Evolutionary conservation across 1,140 invertebrate species (phyloP).

Genomic region (Saxidomus purpurata): DNA sequence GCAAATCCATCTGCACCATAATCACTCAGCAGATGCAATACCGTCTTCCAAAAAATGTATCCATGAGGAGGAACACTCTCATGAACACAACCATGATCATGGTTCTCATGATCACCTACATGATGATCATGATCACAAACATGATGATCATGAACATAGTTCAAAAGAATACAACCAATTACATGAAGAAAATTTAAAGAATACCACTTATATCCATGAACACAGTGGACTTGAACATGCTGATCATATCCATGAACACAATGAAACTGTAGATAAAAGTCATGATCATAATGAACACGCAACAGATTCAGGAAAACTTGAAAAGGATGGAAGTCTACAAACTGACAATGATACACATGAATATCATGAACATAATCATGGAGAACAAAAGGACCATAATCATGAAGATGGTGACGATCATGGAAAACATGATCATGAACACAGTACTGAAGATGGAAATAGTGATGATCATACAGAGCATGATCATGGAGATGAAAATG

Average conservation of each 20-base stretch:
- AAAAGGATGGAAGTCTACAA: too few relatives aligned
- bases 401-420: not conserved
- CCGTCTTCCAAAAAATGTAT: not conserved
- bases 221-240: slow-evolving; percentile 16
- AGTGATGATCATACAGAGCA: slow-evolving; percentile 3
- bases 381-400: slow-evolving; percentile 22
- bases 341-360: not conserved
- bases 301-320: too few relatives aligned
- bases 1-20: not conserved
- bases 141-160: not conserved
- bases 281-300: not conserved
- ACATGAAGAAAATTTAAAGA: not conserved
- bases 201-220: not conserved
- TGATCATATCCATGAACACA: slow-evolving; percentile 17
- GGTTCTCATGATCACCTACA: slow-evolving; percentile 26
- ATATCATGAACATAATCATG: not conserved
- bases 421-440: not conserved
- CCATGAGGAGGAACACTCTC: not conserved
- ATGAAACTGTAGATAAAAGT: not conserved
- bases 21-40: not conserved
- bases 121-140: slow-evolving; percentile 5
- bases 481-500: not conserved
- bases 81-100: not conserved
- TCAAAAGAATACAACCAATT: not conserved
- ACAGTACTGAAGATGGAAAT: not conserved